Base-by-base conservation (phyloP, 2,888 invertebrate genomes). In the Coleophora flavipennella region DNA sequence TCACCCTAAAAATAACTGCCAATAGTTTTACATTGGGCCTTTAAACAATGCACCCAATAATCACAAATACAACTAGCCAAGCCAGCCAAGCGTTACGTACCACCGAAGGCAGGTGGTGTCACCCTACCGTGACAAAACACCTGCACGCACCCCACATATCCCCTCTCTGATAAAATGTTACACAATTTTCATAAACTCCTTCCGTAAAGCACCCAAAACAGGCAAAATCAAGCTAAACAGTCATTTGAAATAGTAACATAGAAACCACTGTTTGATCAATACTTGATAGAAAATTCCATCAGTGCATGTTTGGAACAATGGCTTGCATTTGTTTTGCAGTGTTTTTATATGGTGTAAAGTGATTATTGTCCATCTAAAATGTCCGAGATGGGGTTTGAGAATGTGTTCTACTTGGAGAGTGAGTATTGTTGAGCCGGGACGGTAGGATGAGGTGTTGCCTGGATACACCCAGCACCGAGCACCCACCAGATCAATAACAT, bases 361-460 rank as follows among this genome's bases (percentile, higher is more conserved):
- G 50, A 51, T 50, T 49, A 45, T 40, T 47, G 31, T 28, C 25
- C 41, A 40, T 50, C 42, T 46, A 79, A 71, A 69, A 84, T 84
- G 84, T 67, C 83, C 38, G 81, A 83, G 61, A 79, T 85, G 83
- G 83, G 73, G 36, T 80, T 84, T 60, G 85, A 85, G 61, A 81
- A 78, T 58, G 83, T 85, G 64, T 85, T 85, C 62, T 85, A 85
- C 62, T 66, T 85, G 36, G 85, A 85, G 60, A 85, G 85, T 85
- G 67, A 85, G 85, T 84, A 66, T 63, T 60, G 53, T 65, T 64
- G 58, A 57, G 57, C 61, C 3, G 64, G 53, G 53, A 59, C 62
- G 68, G 70, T 58, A 58, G 51, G 63, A 67, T 66, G 74, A 74
- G 77, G 77, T 79, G 84, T 81, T 83, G 81, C 83, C 71, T 50